Percentiles rank a stretch among this genome's conserved stretches.
Evolutionary conservation across 2,888 invertebrate species (phyloP).

Genomic region (Cepaea hortensis): DNA sequence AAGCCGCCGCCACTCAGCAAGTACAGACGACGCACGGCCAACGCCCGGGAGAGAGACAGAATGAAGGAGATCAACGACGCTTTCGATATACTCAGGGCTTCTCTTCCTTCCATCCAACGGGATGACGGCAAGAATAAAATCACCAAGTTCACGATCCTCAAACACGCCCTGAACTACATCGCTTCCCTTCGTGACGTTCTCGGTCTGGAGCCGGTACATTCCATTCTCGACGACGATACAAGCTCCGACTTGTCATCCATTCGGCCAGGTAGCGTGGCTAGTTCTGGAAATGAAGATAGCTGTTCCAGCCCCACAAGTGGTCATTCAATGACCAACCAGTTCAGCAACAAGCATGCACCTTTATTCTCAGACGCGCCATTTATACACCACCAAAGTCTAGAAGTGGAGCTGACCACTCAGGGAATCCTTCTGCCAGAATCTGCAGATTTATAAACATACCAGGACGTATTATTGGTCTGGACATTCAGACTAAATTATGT

Average conservation of each 20-base stretch:
- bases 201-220: slow-evolving; percentile 55
- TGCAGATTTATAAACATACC: background rate
- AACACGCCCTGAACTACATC: slow-evolving; percentile 92
- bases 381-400: too few species aligned
- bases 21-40: slow-evolving; percentile 91
- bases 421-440: background rate
- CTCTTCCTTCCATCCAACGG: slow-evolving; percentile 81
- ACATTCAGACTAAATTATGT: too few species aligned
- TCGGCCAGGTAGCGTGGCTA: slow-evolving; percentile 20
- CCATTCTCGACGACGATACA: slow-evolving; percentile 51
- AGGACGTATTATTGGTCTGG: too few species aligned
- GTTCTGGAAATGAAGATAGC: slow-evolving; percentile 25
- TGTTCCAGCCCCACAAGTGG: slow-evolving; percentile 26
- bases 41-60: slow-evolving; percentile 89
- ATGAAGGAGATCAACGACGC: slow-evolving; percentile 94
- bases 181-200: slow-evolving; percentile 79
- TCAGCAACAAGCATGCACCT: background rate
- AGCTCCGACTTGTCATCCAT: slow-evolving; percentile 42
- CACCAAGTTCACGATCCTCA: slow-evolving; percentile 91
- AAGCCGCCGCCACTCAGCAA: slow-evolving; percentile 86
- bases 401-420: background rate
- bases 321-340: background rate
- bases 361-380: background rate
- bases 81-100: slow-evolving; percentile 87
- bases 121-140: slow-evolving; percentile 80